A percentile compares a stretch with the other conserved stretches of the same genome.
phyloP scores from a whole-genome alignment of 30 jellyfish, hydroid and myxozoan species.

The Sanderia malayensis region DNA sequence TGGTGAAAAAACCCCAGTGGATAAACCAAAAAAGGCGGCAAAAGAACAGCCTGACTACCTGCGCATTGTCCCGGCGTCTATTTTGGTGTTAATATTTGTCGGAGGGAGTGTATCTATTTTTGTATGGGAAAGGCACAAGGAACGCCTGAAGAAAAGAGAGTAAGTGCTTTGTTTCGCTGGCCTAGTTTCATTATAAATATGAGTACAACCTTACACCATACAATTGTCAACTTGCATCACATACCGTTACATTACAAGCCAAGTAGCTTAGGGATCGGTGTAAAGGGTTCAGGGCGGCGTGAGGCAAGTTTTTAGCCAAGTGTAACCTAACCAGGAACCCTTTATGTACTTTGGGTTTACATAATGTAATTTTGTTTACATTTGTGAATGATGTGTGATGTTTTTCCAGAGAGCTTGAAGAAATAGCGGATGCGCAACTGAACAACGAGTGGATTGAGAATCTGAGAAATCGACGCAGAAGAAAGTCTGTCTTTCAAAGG shows the following conservation, averaged over 20 bases:
- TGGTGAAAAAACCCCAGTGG: too few relatives aligned
- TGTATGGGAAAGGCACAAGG: slow-evolving; percentile 28
- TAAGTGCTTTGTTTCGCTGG: slow-evolving; percentile 8
- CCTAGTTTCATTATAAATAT: too few relatives aligned
- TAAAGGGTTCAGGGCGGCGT: too few relatives aligned
- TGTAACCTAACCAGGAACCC: too few relatives aligned
- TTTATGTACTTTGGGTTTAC: too few relatives aligned
- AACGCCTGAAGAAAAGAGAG: slow-evolving; percentile 15
- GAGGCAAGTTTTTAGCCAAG: too few relatives aligned
- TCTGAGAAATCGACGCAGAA: slow-evolving; percentile 23
- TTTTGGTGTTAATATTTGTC: slow-evolving; percentile 21
- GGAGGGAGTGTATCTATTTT: slow-evolving; percentile 44
- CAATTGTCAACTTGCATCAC: too few relatives aligned
- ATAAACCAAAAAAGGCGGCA: background rate
- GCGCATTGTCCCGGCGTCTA: slow-evolving; percentile 49
- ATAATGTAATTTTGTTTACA: too few relatives aligned
- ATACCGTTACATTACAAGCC: too few relatives aligned
- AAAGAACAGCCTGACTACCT: slow-evolving; percentile 14
- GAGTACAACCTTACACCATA: too few relatives aligned
- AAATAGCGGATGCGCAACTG: slow-evolving; percentile 28
- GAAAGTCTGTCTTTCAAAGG: slow-evolving; percentile 23
- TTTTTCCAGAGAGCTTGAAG: slow-evolving; percentile 19
- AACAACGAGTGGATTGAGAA: slow-evolving; percentile 47
- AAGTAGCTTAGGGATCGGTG: too few relatives aligned
- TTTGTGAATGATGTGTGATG: too few relatives aligned